Conservation (phyloP, 1,140 invertebrate species). For the Amyelois transitella region DNA sequence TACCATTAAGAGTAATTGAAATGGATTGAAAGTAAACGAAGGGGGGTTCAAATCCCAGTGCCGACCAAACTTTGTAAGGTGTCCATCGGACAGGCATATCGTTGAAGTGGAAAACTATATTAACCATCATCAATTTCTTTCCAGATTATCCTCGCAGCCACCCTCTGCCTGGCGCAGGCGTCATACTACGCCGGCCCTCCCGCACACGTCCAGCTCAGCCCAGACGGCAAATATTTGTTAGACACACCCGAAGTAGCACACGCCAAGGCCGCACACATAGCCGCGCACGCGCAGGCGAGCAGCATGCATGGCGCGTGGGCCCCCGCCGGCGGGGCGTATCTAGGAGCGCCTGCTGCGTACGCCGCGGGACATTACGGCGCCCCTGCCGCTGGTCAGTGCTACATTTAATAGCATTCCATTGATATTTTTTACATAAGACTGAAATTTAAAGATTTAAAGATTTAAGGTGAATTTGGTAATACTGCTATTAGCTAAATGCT, state of each 20-base stretch:
- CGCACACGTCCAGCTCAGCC: constrained; percentile 62
- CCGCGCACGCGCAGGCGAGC: constrained; percentile 56
- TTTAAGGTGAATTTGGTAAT: background rate
- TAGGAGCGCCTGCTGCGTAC: constrained; percentile 39
- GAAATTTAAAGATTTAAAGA: background rate
- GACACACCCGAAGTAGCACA: constrained; percentile 70
- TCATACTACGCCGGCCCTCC: constrained; percentile 61
- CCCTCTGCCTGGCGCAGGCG: constrained; percentile 58
- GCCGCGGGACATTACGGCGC: constrained; percentile 54
- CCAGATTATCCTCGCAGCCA: constrained; percentile 60
- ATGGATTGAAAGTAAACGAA: no score
- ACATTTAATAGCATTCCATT: background rate
- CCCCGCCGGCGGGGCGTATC: constrained; percentile 40
- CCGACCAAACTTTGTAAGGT: no score
- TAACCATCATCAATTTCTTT: constrained; percentile 9
- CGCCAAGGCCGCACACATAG: constrained; percentile 62
- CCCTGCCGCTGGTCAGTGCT: constrained; percentile 52
- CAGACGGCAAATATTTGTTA: constrained; percentile 60
- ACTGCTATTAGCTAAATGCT: no score
- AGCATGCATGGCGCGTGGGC: constrained; percentile 49
- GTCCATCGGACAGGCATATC: no score
- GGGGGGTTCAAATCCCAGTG: no score
- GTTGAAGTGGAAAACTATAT: no score
- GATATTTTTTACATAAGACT: background rate
- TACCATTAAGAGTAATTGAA: no score